phyloP scores from a whole-genome alignment of 2,797 vertebrate genomes.

The Scomberomorus guttatus region DNA sequence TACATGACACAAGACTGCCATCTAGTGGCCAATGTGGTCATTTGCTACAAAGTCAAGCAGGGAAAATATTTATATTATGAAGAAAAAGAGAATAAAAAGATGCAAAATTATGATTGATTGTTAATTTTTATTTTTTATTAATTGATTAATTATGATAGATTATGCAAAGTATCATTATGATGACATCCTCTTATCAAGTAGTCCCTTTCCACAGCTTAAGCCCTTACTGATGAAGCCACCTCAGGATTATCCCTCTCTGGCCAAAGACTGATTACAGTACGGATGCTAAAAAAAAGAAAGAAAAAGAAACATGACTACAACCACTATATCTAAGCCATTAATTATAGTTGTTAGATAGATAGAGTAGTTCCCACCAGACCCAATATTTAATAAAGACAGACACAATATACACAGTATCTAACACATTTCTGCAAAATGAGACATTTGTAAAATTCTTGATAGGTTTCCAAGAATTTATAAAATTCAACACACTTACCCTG shows the following conservation, averaged over 20 bases:
- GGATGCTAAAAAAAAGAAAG: constrained; percentile 80
- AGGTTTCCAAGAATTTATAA: not conserved
- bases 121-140: too few species aligned
- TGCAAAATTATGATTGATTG: too few species aligned
- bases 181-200: not conserved
- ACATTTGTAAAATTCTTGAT: not conserved
- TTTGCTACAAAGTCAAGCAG: not conserved
- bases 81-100: not conserved
- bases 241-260: not conserved
- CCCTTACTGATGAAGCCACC: not conserved
- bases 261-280: constrained; percentile 80
- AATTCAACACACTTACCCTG: too few species aligned
- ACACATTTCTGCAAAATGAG: not conserved
- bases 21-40: constrained; percentile 70
- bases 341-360: not conserved
- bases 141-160: too few species aligned
- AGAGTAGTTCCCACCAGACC: not conserved
- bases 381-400: not conserved
- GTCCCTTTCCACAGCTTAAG: not conserved
- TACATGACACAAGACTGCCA: constrained; percentile 68
- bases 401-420: not conserved
- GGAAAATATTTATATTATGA: not conserved
- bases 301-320: not conserved
- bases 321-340: not conserved
- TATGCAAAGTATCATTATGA: not conserved